Conservation (phyloP, 1,140 invertebrate species). For the Kradibia gibbosae region DNA sequence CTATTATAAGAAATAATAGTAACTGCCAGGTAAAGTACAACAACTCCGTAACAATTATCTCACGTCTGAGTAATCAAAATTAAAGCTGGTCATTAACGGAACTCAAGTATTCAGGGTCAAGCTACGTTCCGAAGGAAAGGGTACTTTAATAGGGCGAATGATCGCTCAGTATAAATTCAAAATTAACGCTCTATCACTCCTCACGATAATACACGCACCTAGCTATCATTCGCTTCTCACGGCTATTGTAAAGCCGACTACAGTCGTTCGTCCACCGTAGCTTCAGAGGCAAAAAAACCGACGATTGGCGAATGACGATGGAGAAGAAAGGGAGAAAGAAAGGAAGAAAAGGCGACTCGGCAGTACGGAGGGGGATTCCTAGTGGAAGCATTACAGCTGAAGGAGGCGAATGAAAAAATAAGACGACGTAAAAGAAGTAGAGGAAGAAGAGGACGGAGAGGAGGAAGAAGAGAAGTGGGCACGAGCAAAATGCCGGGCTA, state of each 20-base stretch:
- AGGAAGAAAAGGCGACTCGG: not conserved
- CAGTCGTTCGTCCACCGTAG: not conserved
- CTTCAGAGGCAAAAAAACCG: not conserved
- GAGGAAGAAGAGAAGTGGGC: not conserved
- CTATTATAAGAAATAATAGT: slow-evolving; percentile 12
- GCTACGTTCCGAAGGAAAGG: too few species aligned
- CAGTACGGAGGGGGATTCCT: slow-evolving; percentile 34
- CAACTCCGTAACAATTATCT: not conserved
- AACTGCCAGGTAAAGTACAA: not conserved
- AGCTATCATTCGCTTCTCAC: slow-evolving; percentile 35
- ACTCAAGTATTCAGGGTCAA: not conserved
- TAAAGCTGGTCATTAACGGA: not conserved
- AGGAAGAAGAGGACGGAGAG: not conserved
- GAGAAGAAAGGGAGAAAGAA: slow-evolving; percentile 47
- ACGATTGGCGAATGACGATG: slow-evolving; percentile 18
- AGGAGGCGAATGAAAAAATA: too few species aligned
- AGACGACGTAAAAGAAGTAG: too few species aligned
- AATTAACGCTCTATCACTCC: not conserved
- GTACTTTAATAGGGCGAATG: too few species aligned
- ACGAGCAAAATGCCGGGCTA: slow-evolving; percentile 50
- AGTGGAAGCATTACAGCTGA: slow-evolving; percentile 14
- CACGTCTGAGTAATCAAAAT: not conserved
- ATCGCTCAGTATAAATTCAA: not conserved
- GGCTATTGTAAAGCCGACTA: slow-evolving; percentile 13
- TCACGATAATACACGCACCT: not conserved